Evolutionary conservation across 30 jellyfish, hydroid and myxozoan genomes (phyloP).

Genomic region (Cassiopea andromeda): DNA sequence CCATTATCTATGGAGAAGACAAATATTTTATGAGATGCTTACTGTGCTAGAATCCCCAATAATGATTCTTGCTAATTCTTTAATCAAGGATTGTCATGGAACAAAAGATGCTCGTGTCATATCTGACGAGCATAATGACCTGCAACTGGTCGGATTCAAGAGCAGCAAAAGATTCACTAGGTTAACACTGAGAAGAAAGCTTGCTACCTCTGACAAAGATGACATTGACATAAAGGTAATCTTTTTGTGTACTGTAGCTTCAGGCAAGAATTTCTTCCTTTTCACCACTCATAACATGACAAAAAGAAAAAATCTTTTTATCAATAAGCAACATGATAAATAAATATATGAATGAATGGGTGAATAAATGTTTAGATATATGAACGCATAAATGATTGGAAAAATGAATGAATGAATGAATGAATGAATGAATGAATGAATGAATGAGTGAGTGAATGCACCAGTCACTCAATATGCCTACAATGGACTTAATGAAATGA

Average conservation of each 20-base stretch:
- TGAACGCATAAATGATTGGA: too few species aligned
- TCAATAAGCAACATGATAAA: not conserved
- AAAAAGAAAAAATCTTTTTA: not conserved
- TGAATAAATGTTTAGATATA: too few species aligned
- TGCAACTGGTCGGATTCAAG: not conserved
- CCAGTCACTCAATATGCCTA: too few species aligned
- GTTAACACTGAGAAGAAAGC: not conserved
- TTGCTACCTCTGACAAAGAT: conserved; percentile 2
- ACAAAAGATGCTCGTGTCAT: not conserved
- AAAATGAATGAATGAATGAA: not conserved
- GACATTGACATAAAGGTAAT: conserved; percentile 12
- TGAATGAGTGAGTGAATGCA: not conserved
- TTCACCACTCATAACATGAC: not conserved
- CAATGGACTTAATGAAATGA: not conserved
- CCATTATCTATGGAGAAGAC: too few species aligned
- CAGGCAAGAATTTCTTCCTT: too few species aligned
- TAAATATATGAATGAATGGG: too few species aligned
- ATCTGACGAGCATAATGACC: not conserved
- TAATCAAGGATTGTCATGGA: conserved; percentile 18
- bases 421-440: not conserved
- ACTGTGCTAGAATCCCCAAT: not conserved
- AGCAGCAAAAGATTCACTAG: not conserved
- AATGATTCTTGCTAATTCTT: not conserved
- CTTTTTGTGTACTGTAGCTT: not conserved
- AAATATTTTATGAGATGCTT: not conserved